These are phyloP conservation scores for Tiliacea aurago DNA, from an alignment of 2,888 invertebrate species.

Conservation along the genomic window DNA sequence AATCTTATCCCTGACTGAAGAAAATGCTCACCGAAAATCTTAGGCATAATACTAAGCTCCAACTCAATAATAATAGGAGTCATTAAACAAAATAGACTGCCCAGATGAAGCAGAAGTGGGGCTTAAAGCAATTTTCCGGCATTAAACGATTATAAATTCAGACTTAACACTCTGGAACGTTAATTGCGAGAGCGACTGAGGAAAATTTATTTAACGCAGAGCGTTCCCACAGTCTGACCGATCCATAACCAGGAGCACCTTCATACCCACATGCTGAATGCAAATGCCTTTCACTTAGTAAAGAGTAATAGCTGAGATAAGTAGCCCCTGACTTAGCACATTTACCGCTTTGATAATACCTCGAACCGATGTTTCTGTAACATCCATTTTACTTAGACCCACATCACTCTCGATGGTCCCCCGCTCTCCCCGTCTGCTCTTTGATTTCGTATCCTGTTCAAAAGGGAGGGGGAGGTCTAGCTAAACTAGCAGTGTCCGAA, in stretches of 20 bases:
- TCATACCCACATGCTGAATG: constrained; percentile 71
- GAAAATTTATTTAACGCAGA: constrained; percentile 61
- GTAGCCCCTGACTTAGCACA: constrained; percentile 86
- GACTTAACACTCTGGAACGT: constrained; percentile 56
- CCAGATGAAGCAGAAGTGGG: constrained; percentile 39
- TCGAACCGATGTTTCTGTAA: constrained; percentile 77
- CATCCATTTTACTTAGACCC: constrained; percentile 71
- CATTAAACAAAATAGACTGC: constrained; percentile 55
- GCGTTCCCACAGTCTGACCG: constrained; percentile 32
- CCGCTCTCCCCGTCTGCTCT: constrained; percentile 39
- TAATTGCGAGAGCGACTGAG: constrained; percentile 43
- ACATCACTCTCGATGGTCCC: constrained; percentile 50
- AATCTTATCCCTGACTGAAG: constrained; percentile 19
- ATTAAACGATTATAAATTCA: constrained; percentile 65
- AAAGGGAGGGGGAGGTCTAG: constrained; percentile 67
- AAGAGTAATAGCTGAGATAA: constrained; percentile 82
- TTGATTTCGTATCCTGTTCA: constrained; percentile 36
- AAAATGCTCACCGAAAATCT: constrained; percentile 29
- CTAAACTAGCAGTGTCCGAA: constrained; percentile 66
- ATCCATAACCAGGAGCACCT: constrained; percentile 59
- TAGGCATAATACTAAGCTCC: constrained; percentile 21
- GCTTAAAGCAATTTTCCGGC: constrained; percentile 57
- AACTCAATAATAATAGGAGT: constrained; percentile 47
- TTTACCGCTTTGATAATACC: constrained; percentile 80
- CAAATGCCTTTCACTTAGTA: constrained; percentile 82